Conservation (phyloP, 1,140 invertebrate genomes). For the Lordiphosa collinella region DNA sequence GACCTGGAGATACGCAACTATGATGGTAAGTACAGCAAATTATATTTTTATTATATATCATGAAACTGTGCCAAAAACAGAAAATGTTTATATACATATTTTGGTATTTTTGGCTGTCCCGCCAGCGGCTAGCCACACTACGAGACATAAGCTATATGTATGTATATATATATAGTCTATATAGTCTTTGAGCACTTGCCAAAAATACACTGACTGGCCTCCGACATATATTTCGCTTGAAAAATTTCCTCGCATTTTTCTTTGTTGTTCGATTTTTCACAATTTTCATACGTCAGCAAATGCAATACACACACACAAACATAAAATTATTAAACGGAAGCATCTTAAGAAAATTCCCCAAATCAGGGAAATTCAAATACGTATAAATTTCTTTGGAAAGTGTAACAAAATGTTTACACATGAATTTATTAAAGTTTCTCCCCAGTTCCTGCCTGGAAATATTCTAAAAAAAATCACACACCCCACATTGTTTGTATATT, state of each 20-base stretch:
- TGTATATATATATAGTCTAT: constrained; percentile 19
- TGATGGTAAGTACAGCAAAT: constrained; percentile 83
- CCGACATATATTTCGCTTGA: constrained; percentile 37
- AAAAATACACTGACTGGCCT: constrained; percentile 60
- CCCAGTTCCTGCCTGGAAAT: too few species aligned
- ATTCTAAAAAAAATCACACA: too few species aligned
- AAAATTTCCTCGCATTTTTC: constrained; percentile 38
- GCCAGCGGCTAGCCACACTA: constrained; percentile 65
- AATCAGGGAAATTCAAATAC: too few species aligned
- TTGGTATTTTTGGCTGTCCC: constrained; percentile 44
- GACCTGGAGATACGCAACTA: constrained; percentile 88
- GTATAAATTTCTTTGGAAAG: too few species aligned
- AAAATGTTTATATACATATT: constrained; percentile 42
- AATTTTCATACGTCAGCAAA: constrained; percentile 58
- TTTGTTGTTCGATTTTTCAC: constrained; percentile 24
- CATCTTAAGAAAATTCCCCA: too few species aligned
- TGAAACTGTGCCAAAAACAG: constrained; percentile 25
- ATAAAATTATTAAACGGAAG: too few species aligned
- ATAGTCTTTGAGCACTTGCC: constrained; percentile 43
- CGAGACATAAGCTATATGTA: constrained; percentile 63
- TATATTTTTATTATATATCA: constrained; percentile 2
- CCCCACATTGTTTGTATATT: too few species aligned
- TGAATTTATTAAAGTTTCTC: too few species aligned
- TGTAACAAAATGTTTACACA: too few species aligned
- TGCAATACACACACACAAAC: too few species aligned